Percentiles rank a stretch among this genome's conserved stretches.
Conservation (phyloP, 2,113 vertebrate species). For the Pheucticus melanocephalus region DNA sequence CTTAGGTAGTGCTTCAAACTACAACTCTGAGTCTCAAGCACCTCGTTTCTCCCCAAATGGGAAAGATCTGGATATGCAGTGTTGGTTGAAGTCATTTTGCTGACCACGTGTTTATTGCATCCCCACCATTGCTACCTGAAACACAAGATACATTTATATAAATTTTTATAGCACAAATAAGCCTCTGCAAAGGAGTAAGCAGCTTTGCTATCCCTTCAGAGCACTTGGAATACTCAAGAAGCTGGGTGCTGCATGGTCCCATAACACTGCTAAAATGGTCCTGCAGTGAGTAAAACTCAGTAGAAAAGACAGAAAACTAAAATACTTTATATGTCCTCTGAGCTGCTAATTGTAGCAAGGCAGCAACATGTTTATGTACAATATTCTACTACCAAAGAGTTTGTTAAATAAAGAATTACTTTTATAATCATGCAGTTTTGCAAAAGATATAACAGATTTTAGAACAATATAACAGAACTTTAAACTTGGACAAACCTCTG, state of each 20-base stretch:
- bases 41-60: background rate
- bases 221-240: background rate
- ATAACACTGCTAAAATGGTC: background rate
- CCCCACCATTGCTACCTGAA: background rate
- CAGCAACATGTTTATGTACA: background rate
- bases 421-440: background rate
- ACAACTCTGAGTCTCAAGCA: background rate
- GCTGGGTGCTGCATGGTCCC: background rate
- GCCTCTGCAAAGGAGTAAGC: background rate
- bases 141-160: rapidly evolving
- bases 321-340: background rate
- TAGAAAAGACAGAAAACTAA: background rate
- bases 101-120: background rate
- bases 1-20: rapidly evolving
- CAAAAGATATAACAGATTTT: background rate
- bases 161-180: background rate
- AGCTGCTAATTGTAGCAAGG: background rate
- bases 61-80: background rate
- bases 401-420: background rate
- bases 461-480: background rate
- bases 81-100: background rate
- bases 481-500: background rate
- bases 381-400: background rate
- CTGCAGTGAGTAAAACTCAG: background rate
- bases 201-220: background rate